Base-by-base conservation (phyloP, 2,113 vertebrate species). In the Zosterops borbonicus region DNA sequence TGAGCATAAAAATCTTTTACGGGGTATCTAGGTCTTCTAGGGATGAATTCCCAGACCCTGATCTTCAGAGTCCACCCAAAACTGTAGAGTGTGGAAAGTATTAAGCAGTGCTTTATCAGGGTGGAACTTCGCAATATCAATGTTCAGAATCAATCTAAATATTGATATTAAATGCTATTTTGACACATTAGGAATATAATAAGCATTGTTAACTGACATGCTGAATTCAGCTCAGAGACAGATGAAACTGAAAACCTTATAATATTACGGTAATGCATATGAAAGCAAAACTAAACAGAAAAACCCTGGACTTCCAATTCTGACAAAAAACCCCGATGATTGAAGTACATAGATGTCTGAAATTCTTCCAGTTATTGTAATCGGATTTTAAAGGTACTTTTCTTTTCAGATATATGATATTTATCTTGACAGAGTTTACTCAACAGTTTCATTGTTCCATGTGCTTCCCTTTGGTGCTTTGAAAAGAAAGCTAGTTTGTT, bases 401-500 rank as follows among this genome's bases (percentile, higher is more conserved):
- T 90, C 81, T 79, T 89, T 94, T 77, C 83, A 89, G 93, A 71
- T 84, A 93, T 64, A 84, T 35, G 83, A 96, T 94, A 96, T 92
- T 96, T 90, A 75, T 92, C 64, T 71, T 79, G 88, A 96, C 73
- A 87, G 83, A 86, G 18, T 68, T 90, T 94, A 71, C 65, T 96
- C 85, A 96, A 95, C 56, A 78, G 92, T 63, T 95, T 86, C 86
- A 89, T 96, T 96, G 88, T 97, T 96, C 78, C 49, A 18, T 82
- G 25, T 14, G 14, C 84, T 94, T 95, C 73, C 49, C 73, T 83
- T 93, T 81, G 76, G 80, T 93, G 52, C 80, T 95, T 60, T 82
- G 83, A 83, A 96, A 94, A 92, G 91, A 94, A 94, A 95, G 88
- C 42, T 77, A 91, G 78, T 88, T 96, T 96, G 89, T 95, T 84